Evolutionary conservation across 2,113 vertebrate species (phyloP).

Genomic region (Mobula birostris): DNA sequence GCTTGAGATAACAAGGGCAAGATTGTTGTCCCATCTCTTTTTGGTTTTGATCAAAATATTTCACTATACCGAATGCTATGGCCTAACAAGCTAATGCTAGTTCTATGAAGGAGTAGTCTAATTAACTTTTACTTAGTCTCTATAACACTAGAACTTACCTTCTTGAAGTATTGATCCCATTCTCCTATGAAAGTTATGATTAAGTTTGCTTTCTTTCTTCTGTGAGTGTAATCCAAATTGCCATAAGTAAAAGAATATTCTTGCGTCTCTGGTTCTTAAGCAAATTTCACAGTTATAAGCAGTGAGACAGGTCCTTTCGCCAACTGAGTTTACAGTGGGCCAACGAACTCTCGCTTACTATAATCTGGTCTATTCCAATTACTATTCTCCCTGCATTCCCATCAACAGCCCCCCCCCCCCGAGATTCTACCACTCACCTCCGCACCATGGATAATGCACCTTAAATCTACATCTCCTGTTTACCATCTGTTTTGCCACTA

Average conservation of each 20-base stretch:
- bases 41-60: not conserved
- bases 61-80: not conserved
- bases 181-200: not conserved
- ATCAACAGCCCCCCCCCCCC: too few relatives aligned
- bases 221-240: not conserved
- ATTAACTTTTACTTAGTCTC: not conserved
- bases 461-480: not conserved
- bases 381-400: too few relatives aligned
- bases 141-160: not conserved
- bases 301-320: too few relatives aligned
- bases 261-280: too few relatives aligned
- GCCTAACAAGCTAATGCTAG: too few relatives aligned
- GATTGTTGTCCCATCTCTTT: not conserved
- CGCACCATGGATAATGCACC: too few relatives aligned
- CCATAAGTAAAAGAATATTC: not conserved
- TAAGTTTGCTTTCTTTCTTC: not conserved
- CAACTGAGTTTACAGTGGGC: too few relatives aligned
- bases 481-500: not conserved
- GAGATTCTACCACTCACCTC: too few relatives aligned
- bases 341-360: too few relatives aligned
- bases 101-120: not conserved
- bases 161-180: not conserved
- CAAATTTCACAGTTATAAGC: too few relatives aligned
- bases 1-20: not conserved
- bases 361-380: too few relatives aligned